phyloP scores from a whole-genome alignment of 2,113 vertebrate genomes.

The Xiphophorus maculatus region DNA sequence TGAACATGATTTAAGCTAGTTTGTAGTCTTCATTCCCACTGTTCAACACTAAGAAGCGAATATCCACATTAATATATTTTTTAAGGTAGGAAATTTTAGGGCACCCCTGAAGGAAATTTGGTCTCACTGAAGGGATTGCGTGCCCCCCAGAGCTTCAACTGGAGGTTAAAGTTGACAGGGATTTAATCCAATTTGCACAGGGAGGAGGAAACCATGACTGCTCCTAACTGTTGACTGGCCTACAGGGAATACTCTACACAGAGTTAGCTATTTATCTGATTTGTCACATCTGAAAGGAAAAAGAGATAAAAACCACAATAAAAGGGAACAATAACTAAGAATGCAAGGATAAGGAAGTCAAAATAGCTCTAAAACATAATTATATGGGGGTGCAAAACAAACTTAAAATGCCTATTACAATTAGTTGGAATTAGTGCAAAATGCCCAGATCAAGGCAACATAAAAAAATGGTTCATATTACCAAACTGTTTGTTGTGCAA shows the following conservation, averaged over 20 bases:
- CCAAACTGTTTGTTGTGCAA: too few species aligned
- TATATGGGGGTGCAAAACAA: too few species aligned
- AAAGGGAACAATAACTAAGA: too few species aligned
- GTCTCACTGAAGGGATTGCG: conserved; percentile 50
- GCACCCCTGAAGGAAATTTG: conserved; percentile 75
- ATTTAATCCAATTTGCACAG: conserved; percentile 71
- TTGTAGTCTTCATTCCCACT: too few species aligned
- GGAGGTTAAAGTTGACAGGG: conserved; percentile 70
- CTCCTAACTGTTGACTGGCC: conserved; percentile 70
- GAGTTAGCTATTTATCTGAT: background rate
- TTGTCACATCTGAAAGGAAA: conserved; percentile 6
- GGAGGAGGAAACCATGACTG: conserved; percentile 73
- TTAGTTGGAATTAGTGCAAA: too few species aligned
- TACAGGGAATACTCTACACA: conserved; percentile 70
- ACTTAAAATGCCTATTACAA: too few species aligned
- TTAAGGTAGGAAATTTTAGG: conserved; percentile 18
- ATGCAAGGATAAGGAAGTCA: background rate
- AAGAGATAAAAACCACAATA: background rate
- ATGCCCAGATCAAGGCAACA: too few species aligned
- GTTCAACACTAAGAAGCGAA: too few species aligned
- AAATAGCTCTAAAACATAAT: too few species aligned
- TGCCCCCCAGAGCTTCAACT: conserved; percentile 75
- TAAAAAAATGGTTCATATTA: too few species aligned
- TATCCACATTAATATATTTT: too few species aligned
- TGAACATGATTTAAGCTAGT: background rate